Base-by-base conservation (phyloP, 2,888 invertebrate species). In the Subacronicta megacephala region DNA sequence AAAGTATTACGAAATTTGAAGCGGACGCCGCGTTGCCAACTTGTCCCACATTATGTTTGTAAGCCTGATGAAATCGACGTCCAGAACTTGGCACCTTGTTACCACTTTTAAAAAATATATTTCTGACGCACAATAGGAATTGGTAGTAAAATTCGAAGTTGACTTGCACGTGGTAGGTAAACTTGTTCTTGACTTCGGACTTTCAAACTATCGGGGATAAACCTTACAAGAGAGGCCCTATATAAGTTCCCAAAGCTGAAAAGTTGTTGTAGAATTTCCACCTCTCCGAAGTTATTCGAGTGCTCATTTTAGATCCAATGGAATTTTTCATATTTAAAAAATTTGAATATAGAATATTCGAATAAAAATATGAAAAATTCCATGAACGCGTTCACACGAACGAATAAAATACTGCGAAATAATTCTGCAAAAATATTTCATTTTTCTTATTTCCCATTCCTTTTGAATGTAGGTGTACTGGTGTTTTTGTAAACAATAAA, bases 1-100 rank as follows among this genome's bases (percentile, higher is more conserved):
- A 90, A 92, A 92, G 89, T 90, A 90, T 92, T 90, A 91, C 86
- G 83, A 89, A 90, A 89, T 90, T 90, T 84, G 81, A 84, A 87
- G 84, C 87, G 84, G 82, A 85, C 85, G 80, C 77, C 67, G 69
- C 70, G 77, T 72, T 79, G 71, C 77, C 77, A 81, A 84, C 78
- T 86, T 83, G 74, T 80, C 80, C 82, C 77, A 81, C 85, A 86
- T 88, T 85, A 90, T 89, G 84, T 90, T 90, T 87, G 88, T 78
- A 83, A 85, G 83, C 82, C 82, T 87, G 84, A 87, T 86, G 86
- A 88, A 87, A 89, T 86, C 78, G 81, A 78, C 79, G 80, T 77
- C 72, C 78, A 66, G 79, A 88, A 90, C 79, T 89, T 88, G 78
- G 65, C 77, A 82, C 77, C 84, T 87, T 75, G 82, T 81, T 80